These are phyloP conservation scores for Xestia xanthographa DNA, from an alignment of 2,888 invertebrate genomes.

Conservation along the genomic window DNA sequence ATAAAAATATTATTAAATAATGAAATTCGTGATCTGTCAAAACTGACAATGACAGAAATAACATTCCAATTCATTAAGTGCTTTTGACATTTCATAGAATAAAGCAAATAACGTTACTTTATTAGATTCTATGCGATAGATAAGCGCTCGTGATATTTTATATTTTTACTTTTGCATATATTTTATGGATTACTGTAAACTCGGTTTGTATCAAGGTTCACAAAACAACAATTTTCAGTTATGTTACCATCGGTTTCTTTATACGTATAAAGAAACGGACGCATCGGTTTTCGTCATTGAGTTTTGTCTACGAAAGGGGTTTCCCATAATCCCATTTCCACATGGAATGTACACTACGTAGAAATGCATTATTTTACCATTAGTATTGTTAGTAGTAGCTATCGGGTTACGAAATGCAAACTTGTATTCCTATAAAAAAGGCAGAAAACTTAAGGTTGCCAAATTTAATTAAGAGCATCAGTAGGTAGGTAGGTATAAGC, in stretches of 20 bases:
- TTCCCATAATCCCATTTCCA: slow-evolving; percentile 24
- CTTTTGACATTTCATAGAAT: not conserved
- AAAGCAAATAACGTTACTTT: not conserved
- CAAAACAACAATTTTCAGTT: not conserved
- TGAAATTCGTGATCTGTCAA: slow-evolving; percentile 24
- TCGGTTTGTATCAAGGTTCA: not conserved
- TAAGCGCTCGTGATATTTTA: not conserved
- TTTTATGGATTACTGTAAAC: not conserved
- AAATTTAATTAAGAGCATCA: slow-evolving; percentile 8
- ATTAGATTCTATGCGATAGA: not conserved
- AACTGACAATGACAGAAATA: not conserved
- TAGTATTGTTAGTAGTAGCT: not conserved
- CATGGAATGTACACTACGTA: not conserved
- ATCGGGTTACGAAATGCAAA: slow-evolving; percentile 8
- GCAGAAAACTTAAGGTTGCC: slow-evolving; percentile 5
- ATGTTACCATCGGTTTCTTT: not conserved
- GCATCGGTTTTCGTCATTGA: not conserved
- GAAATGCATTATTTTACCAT: not conserved
- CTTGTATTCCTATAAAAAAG: not conserved
- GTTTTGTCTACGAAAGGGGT: slow-evolving; percentile 48
- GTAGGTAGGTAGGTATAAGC: not conserved
- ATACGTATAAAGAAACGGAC: slow-evolving; percentile 43
- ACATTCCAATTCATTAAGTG: slow-evolving; percentile 22
- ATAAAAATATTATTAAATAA: no score
- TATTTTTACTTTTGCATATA: not conserved